A percentile compares a stretch with the other conserved stretches of the same genome.
Evolutionary conservation across 2,888 invertebrate species (phyloP).

Genomic region (Metallyticus violacea): DNA sequence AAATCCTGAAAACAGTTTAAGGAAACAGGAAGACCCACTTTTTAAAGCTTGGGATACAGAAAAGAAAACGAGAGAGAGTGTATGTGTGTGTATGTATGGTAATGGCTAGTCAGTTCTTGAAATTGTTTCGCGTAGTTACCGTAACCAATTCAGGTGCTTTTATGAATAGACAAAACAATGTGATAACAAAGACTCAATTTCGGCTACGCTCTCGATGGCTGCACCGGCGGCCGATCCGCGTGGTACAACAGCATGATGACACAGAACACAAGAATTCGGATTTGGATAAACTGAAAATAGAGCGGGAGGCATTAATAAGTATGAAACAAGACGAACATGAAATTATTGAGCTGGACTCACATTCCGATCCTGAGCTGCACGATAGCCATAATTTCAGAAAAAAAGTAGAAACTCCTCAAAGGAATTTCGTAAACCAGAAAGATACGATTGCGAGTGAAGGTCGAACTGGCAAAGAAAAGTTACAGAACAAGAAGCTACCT

Average conservation of each 20-base stretch:
- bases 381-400: neutral
- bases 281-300: constrained; percentile 44
- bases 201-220: constrained; percentile 45
- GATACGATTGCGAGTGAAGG: neutral
- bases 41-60: no score
- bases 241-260: constrained; percentile 53
- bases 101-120: neutral
- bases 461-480: constrained; percentile 38
- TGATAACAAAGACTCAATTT: neutral
- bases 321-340: constrained; percentile 30
- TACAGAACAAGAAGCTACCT: constrained; percentile 31
- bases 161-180: neutral
- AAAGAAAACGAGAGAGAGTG: no score
- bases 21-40: no score
- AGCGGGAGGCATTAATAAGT: constrained; percentile 41
- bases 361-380: neutral
- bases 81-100: no score
- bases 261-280: constrained; percentile 39
- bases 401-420: neutral
- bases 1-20: no score
- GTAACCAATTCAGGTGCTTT: neutral
- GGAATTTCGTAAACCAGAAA: no score
- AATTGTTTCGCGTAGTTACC: neutral
- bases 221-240: constrained; percentile 53
- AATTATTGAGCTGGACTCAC: neutral